Evolutionary conservation across 2,888 invertebrate species (phyloP).

Genomic region (Zygogramma bicolorata): DNA sequence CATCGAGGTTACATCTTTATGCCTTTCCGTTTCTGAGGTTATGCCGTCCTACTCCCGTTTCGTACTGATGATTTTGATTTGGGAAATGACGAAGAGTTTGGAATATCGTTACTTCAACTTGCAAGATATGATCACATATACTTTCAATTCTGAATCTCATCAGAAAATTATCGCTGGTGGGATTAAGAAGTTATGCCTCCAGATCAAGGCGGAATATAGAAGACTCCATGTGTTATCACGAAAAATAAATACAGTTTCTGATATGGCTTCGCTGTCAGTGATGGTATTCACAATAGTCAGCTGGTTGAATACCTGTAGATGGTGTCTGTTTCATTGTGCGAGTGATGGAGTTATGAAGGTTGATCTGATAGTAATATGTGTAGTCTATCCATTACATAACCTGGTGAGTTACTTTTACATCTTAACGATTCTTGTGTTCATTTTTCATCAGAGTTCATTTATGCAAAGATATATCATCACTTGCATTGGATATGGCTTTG

Average conservation of each 20-base stretch:
- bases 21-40: background rate
- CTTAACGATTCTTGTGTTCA: too few relatives aligned
- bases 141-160: background rate
- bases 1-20: background rate
- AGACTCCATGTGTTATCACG: background rate
- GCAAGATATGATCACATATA: background rate
- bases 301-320: background rate
- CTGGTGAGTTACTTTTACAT: too few relatives aligned
- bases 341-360: background rate
- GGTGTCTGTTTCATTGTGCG: background rate
- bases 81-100: background rate
- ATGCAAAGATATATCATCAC: too few relatives aligned
- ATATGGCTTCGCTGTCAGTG: background rate
- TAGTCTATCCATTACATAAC: too few relatives aligned
- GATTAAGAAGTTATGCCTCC: background rate
- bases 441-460: too few relatives aligned
- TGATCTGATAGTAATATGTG: too few relatives aligned
- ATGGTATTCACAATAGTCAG: background rate
- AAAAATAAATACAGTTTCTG: background rate
- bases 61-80: background rate
- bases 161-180: background rate
- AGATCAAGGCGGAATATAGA: background rate
- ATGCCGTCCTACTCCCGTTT: background rate
- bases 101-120: background rate
- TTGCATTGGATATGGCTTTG: too few relatives aligned